These are phyloP conservation scores for Limnothrissa miodon DNA, from an alignment of 2,113 vertebrate species.

Conservation along the genomic window DNA sequence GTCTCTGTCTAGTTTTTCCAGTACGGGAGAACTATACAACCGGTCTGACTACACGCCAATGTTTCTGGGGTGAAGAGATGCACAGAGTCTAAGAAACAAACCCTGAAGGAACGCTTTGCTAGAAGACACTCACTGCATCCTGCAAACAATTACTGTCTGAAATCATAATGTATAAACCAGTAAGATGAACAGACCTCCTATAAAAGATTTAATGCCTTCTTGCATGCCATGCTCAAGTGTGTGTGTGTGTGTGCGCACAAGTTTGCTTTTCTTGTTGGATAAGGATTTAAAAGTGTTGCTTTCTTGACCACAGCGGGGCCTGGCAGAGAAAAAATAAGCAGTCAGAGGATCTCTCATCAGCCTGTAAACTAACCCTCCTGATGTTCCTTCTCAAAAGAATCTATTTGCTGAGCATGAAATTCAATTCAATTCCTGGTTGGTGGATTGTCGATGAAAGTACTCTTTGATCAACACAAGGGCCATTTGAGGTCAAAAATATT, in stretches of 20 bases:
- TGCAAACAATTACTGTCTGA: not conserved
- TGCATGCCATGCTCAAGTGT: not conserved
- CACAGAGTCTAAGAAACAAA: not conserved
- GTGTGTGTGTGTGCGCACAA: not conserved
- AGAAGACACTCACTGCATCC: not conserved
- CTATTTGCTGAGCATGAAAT: constrained; percentile 5
- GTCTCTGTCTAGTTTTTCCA: constrained; percentile 51
- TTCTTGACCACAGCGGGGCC: not conserved
- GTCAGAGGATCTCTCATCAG: constrained; percentile 7
- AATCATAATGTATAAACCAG: not conserved
- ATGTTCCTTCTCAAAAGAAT: not conserved
- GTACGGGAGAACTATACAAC: constrained; percentile 54
- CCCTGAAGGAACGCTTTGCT: not conserved
- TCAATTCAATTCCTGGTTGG: not conserved
- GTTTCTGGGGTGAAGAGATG: constrained; percentile 9
- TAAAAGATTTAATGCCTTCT: not conserved
- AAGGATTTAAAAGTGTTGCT: not conserved
- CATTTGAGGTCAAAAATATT: not conserved
- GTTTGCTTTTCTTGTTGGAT: constrained; percentile 1
- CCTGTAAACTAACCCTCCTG: not conserved
- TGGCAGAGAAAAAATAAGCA: not conserved
- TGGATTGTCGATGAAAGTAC: not conserved
- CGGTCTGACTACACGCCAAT: constrained; percentile 53
- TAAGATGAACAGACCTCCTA: not conserved
- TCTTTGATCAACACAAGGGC: constrained; percentile 10